Conservation (phyloP, 2,888 invertebrate species). For the Philereme vetulata region DNA sequence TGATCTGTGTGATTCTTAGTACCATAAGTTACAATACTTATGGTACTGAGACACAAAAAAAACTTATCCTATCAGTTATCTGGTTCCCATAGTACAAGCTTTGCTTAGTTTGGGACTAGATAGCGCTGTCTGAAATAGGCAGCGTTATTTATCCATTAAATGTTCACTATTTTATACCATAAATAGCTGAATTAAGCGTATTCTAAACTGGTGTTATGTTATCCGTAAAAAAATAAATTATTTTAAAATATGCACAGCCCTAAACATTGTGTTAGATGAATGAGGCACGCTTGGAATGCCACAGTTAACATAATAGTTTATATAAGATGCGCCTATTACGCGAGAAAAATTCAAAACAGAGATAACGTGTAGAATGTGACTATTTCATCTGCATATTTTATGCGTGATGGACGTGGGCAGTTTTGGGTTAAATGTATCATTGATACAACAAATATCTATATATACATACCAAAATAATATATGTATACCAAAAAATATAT, state of each 20-base stretch:
- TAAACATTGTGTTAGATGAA: constrained; percentile 16
- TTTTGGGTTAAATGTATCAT: constrained; percentile 13
- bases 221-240: constrained; percentile 18
- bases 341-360: constrained; percentile 23
- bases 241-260: constrained; percentile 8
- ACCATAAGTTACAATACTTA: too few relatives aligned
- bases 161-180: constrained; percentile 1
- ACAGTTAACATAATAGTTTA: constrained; percentile 18
- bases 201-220: constrained; percentile 5
- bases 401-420: constrained; percentile 8
- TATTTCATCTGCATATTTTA: constrained; percentile 18
- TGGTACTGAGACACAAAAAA: too few relatives aligned
- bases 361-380: constrained; percentile 9
- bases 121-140: not conserved
- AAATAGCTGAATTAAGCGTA: constrained; percentile 8
- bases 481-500: too few relatives aligned
- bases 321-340: constrained; percentile 6
- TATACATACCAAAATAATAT: too few relatives aligned
- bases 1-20: too few relatives aligned
- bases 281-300: constrained; percentile 19
- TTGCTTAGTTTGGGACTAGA: too few relatives aligned
- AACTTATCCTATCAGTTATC: too few relatives aligned
- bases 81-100: too few relatives aligned
- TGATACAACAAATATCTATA: constrained; percentile 2
- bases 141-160: not conserved